phyloP scores from a whole-genome alignment of 2,797 vertebrate genomes.

The Tauraco hartlaubi region DNA sequence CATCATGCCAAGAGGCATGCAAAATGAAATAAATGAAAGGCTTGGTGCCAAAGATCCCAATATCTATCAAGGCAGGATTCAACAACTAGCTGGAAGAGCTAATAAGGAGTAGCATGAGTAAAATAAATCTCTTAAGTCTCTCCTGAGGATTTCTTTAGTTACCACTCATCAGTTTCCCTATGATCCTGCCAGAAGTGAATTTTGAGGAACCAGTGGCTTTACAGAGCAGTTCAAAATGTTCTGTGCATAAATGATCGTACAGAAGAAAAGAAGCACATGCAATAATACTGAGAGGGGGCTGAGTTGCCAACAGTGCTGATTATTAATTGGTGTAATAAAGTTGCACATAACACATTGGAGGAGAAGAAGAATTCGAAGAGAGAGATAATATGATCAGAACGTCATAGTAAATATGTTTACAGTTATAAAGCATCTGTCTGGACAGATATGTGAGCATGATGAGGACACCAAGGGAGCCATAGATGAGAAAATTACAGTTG shows the following conservation, averaged over 20 bases:
- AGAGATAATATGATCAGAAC: background rate
- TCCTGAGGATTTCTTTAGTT: background rate
- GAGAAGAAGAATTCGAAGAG: background rate
- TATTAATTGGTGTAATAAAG: background rate
- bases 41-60: background rate
- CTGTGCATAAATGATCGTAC: background rate
- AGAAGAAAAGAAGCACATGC: background rate
- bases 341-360: background rate
- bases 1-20: background rate
- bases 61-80: background rate
- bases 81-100: background rate
- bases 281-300: background rate
- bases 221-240: background rate
- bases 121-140: background rate
- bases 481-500: background rate
- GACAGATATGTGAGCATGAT: background rate
- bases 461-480: background rate
- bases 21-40: background rate
- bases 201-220: background rate
- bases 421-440: background rate
- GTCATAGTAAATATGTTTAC: background rate
- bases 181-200: background rate
- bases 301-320: background rate
- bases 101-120: background rate
- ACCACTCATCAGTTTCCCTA: background rate